phyloP scores from a whole-genome alignment of 2,888 invertebrate species.

The Leptarthrus brevirostris region DNA sequence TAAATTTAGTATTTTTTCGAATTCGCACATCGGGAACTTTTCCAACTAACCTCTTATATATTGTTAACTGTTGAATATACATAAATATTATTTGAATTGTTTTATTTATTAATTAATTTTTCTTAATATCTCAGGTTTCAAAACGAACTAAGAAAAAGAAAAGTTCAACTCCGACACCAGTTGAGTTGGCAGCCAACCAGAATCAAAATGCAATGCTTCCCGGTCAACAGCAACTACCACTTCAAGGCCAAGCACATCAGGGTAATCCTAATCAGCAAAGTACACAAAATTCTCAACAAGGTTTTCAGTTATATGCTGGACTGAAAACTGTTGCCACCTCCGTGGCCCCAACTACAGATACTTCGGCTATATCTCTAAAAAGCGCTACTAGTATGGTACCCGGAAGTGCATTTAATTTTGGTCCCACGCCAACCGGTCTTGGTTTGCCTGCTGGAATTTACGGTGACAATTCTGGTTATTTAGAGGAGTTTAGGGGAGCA shows the following conservation, averaged over 20 bases:
- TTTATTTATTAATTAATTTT: too few species aligned
- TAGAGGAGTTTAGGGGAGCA: constrained; percentile 75
- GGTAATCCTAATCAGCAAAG: constrained; percentile 57
- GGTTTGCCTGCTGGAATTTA: constrained; percentile 71
- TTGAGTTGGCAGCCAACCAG: constrained; percentile 26
- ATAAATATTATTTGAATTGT: too few species aligned
- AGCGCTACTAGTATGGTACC: constrained; percentile 78
- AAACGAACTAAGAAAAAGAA: constrained; percentile 46
- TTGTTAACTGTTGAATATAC: too few species aligned
- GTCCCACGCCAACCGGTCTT: constrained; percentile 74
- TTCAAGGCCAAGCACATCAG: constrained; percentile 59
- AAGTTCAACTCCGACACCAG: constrained; percentile 32
- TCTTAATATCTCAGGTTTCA: too few species aligned
- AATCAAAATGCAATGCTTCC: constrained; percentile 61
- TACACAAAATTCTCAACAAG: constrained; percentile 61
- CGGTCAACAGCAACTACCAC: constrained; percentile 57
- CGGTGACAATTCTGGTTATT: constrained; percentile 75
- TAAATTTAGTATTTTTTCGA: too few species aligned
- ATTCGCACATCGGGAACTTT: too few species aligned
- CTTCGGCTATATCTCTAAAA: constrained; percentile 72
- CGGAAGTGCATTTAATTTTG: constrained; percentile 87
- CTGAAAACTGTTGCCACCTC: constrained; percentile 65
- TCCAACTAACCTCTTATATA: too few species aligned
- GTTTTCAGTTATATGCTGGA: constrained; percentile 73
- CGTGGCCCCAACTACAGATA: constrained; percentile 58